Base-by-base conservation (phyloP, 1,140 invertebrate species). In the Plectrocnemia conspersa region DNA sequence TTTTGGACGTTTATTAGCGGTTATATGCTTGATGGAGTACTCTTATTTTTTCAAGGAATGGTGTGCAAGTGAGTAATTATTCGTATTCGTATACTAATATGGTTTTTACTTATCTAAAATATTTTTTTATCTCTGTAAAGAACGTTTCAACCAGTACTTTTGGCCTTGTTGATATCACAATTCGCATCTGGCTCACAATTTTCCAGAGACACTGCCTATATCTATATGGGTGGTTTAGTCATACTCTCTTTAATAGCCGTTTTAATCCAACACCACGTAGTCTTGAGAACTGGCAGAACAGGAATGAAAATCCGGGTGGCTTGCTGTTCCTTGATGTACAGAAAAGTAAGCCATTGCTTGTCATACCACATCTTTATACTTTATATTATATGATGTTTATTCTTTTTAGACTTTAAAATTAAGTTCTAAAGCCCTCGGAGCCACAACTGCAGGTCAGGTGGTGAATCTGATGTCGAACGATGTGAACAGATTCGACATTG, bases 391-490 rank as follows among this genome's bases (percentile, higher is more conserved):
- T 29, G 27, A 29, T 29, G 6, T 29, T 38, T 42, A 5, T 15
- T 11, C 4, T 16, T 49, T 55, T 1, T 63, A 76, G 74, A 70
- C 73, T 32, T 71, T 88, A 61, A 77, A 79, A 2, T 71, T 90
- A 52, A 86, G 78, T 54, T 81, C 80, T 49, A 79, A 76, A 4
- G 82, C 89, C 0, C 66, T 91, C 13, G 81, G 81, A 0, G 74
- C 85, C 66, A 88, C 88, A 1, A 86, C 88, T 1, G 82, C 83
- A 0, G 89, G 89, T 0, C 88, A 91, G 71, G 80, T 93, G 36
- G 85, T 93, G 2, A 93, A 93, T 71, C 71, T 93, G 3, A 73
- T 93, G 46, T 90, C 90, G 1, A 93, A 93, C 64, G 89, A 93
- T 66, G 81, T 85, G 2, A 80, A 77, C 64, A 76, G 84, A 1